Evolutionary conservation across 2,113 vertebrate genomes (phyloP), one percentile per base, ranked within the genome.

Genomic region (Paradoxurus hermaphroditus): DNA sequence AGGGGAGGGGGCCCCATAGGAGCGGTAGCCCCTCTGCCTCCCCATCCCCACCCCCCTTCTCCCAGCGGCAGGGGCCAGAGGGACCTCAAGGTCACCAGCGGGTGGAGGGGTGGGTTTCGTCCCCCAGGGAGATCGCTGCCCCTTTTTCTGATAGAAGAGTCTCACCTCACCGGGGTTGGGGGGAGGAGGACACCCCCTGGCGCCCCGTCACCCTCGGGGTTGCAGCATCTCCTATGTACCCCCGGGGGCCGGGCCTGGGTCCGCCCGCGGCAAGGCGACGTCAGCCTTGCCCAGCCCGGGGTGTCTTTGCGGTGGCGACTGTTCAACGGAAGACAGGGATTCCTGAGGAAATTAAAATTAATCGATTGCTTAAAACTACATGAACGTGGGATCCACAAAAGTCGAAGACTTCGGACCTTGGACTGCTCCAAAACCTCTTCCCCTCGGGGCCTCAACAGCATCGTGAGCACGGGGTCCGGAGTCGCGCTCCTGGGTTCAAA

Each of bases 151-250:
- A 56, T 36, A 23, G 68, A 79, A 53, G 70, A 53, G 16, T 73
- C 46, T 39, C 39, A 23, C 11, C 46, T 39, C 51, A 16, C 11
- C 5, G 1, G 87, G 86, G 68, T 21, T 12, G 9, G 41, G 63
- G n/a, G 49, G 36, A 59, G 56, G 39, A 51, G 39, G 59, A 39
- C 0, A 0, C 41, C 1, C 73, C n/a, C 81, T 94, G 72, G 95
- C 93, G n/a, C 84, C 94, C 82, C 7, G 9, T 95, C 67, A 39
- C 51, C 86, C 75, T 83, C 94, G 49, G 86, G 92, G 91, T 77
- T 63, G 86, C 72, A 95, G 93, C 89, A 96, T 67, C 95, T 97
- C 93, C 46, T 3, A 81, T 87, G 73, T 65, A 85, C 94, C 85
- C 89, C 81, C n/a, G 7, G 11, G 83, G 39, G 13, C 91, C 16